Evolutionary conservation across 2,797 vertebrate genomes (phyloP).

Genomic region (Acipenser oxyrinchus): DNA sequence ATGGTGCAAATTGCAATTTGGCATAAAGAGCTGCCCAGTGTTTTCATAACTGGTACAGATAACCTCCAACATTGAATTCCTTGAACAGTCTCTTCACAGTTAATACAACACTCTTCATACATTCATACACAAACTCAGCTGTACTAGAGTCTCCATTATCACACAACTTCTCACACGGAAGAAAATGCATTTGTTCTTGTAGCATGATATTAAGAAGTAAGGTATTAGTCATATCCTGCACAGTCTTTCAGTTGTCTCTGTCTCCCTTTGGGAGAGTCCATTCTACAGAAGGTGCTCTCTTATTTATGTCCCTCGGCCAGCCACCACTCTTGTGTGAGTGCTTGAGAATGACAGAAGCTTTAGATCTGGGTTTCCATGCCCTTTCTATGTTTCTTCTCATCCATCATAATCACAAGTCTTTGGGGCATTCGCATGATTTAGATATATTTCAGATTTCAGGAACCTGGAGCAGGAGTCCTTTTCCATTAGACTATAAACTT

Average conservation of each 20-base stretch:
- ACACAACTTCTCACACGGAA: too few species aligned
- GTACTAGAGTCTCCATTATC: too few species aligned
- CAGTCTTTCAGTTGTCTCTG: background rate
- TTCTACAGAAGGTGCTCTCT: slow-evolving; percentile 34
- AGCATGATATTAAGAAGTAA: background rate
- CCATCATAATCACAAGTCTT: slow-evolving; percentile 24
- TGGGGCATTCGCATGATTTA: slow-evolving; percentile 56
- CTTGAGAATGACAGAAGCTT: slow-evolving; percentile 28
- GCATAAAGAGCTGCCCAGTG: too few species aligned
- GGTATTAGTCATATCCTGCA: background rate
- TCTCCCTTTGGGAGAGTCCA: background rate
- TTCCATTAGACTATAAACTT: slow-evolving; percentile 76
- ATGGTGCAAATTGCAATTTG: too few species aligned
- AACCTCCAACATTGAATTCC: too few species aligned
- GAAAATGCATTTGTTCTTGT: too few species aligned
- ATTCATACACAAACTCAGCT: too few species aligned
- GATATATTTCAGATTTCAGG: slow-evolving; percentile 66
- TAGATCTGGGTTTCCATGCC: slow-evolving; percentile 18
- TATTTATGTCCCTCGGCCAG: slow-evolving; percentile 19
- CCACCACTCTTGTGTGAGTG: slow-evolving; percentile 25
- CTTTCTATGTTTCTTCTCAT: slow-evolving; percentile 8
- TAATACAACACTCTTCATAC: too few species aligned
- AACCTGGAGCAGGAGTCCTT: slow-evolving; percentile 79
- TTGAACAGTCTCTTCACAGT: too few species aligned
- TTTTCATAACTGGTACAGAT: too few species aligned